phyloP scores from a whole-genome alignment of 2,888 invertebrate genomes.

The Sympetrum striolatum region DNA sequence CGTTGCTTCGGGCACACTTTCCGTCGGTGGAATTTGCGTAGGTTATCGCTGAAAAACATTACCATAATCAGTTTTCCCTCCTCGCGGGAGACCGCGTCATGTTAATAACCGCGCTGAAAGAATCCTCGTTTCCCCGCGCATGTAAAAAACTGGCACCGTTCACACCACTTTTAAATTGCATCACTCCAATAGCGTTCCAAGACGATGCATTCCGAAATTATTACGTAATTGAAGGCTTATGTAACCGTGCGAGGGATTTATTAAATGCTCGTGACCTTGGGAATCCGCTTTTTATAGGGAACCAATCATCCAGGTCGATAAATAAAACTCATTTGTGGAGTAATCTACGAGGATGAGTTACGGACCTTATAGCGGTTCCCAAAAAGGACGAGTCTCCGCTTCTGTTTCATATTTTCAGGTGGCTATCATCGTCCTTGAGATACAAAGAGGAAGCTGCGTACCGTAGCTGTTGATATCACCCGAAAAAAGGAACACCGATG shows the following conservation, averaged over 20 bases:
- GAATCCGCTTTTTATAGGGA: not conserved
- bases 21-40: no score
- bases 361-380: not conserved
- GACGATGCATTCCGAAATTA: not conserved
- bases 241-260: not conserved
- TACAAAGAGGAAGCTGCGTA: not conserved
- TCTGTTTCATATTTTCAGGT: not conserved
- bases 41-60: not conserved
- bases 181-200: not conserved
- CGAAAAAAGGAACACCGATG: not conserved
- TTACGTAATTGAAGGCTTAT: not conserved
- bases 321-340: not conserved
- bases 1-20: no score
- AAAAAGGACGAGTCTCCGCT: not conserved
- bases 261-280: conserved; percentile 7
- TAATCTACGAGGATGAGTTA: not conserved
- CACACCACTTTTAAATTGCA: not conserved
- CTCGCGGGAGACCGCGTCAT: not conserved
- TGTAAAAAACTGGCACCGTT: not conserved
- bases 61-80: not conserved
- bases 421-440: conserved; percentile 19
- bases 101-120: not conserved
- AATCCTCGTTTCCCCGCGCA: not conserved
- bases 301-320: not conserved
- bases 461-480: not conserved